phyloP scores from a whole-genome alignment of 2,113 vertebrate species.

The Paracyprichromis sp. region DNA sequence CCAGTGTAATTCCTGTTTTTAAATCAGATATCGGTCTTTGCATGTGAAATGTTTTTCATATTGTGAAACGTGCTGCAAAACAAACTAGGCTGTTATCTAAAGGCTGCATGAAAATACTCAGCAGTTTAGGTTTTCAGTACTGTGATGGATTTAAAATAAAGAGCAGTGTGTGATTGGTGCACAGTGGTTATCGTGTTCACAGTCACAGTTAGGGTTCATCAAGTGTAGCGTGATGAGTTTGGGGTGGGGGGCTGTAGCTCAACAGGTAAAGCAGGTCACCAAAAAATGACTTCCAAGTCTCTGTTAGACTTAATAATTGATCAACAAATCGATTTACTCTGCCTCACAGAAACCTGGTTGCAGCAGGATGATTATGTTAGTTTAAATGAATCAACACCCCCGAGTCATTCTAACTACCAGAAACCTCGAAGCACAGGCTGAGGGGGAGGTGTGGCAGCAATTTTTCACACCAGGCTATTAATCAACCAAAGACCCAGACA shows the following conservation, averaged over 20 bases:
- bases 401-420: background rate
- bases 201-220: background rate
- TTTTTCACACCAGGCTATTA: background rate
- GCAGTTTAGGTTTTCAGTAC: background rate
- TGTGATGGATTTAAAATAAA: background rate
- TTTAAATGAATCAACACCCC: background rate
- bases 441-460: background rate
- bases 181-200: background rate
- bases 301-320: background rate
- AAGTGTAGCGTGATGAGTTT: background rate
- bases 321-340: background rate
- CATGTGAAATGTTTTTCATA: background rate
- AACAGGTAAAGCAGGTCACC: background rate
- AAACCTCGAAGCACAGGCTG: fast-evolving
- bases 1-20: background rate
- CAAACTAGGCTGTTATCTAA: background rate
- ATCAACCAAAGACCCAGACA: background rate
- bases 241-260: background rate
- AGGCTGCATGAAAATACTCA: background rate
- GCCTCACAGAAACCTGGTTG: background rate
- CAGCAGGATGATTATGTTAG: background rate
- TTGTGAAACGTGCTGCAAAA: background rate
- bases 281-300: background rate
- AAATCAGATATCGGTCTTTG: background rate
- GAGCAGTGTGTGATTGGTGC: background rate